A percentile compares a stretch with the other conserved stretches of the same genome.
Conservation (phyloP, 1,140 invertebrate species). For the Drosophila leontia region DNA sequence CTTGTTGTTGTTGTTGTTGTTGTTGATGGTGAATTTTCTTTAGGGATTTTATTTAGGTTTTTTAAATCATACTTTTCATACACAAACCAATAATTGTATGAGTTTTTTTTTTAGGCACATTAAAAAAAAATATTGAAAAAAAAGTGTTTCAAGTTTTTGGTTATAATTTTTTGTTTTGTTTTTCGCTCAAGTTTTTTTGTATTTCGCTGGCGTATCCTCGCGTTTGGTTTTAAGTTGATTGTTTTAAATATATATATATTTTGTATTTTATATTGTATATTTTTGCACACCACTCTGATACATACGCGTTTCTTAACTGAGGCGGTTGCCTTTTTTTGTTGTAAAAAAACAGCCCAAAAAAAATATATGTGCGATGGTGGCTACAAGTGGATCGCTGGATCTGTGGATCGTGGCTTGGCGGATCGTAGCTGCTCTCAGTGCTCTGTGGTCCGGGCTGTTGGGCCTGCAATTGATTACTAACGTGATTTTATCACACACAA, state of each 20-base stretch:
- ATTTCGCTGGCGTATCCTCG: conserved; percentile 13
- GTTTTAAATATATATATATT: conserved; percentile 2
- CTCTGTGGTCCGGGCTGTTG: conserved; percentile 81
- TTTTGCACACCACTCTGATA: conserved; percentile 32
- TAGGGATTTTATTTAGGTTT: background rate
- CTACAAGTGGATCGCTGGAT: conserved; percentile 24
- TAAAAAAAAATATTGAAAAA: conserved; percentile 49
- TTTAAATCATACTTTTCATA: conserved; percentile 4
- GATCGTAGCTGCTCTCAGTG: conserved; percentile 51
- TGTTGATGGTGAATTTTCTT: conserved; percentile 16
- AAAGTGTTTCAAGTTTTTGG: background rate
- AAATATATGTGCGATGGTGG: conserved; percentile 10
- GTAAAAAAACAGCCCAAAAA: conserved; percentile 25
- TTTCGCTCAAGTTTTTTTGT: conserved; percentile 8
- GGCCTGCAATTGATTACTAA: conserved; percentile 85
- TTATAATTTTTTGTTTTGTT: conserved; percentile 1
- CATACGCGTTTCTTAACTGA: conserved; percentile 38
- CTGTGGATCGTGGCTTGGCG: conserved; percentile 32
- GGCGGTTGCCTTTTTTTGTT: conserved; percentile 5
- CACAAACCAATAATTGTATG: conserved; percentile 9
- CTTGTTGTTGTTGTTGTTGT: conserved; percentile 9
- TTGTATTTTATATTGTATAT: background rate
- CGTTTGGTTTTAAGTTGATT: background rate
- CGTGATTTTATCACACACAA: conserved; percentile 85
- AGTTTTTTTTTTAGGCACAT: conserved; percentile 11